phyloP scores from a whole-genome alignment of 2,113 vertebrate genomes.

The Apaloderma vittatum region DNA sequence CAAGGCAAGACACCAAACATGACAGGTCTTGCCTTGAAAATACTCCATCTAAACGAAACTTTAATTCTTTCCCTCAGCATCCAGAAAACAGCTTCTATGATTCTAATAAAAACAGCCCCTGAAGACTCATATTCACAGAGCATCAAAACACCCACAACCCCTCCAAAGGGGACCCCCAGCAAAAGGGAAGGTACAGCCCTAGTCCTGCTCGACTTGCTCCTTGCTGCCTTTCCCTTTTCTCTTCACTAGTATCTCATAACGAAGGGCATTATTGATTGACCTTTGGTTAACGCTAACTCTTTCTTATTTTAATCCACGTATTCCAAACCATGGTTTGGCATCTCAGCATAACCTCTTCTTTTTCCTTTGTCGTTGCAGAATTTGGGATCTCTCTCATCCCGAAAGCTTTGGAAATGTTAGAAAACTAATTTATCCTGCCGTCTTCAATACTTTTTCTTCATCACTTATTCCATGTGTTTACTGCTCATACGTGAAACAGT shows the following conservation, averaged over 20 bases:
- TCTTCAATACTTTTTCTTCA: slow-evolving; percentile 53
- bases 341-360: background rate
- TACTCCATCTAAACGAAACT: background rate
- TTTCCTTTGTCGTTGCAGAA: background rate
- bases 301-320: background rate
- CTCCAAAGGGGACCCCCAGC: too few species aligned
- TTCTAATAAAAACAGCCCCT: background rate
- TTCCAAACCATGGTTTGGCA: background rate
- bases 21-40: background rate
- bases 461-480: slow-evolving; percentile 56
- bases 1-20: background rate
- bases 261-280: background rate
- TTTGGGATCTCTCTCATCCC: slow-evolving; percentile 39
- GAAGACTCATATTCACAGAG: background rate
- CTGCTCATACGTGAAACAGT: background rate
- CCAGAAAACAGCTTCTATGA: slow-evolving; percentile 1
- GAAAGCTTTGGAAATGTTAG: slow-evolving; percentile 55
- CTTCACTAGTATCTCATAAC: background rate
- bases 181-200: background rate
- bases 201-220: background rate
- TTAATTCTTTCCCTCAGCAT: background rate
- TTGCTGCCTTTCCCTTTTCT: background rate
- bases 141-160: background rate
- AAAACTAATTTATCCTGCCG: slow-evolving; percentile 52
- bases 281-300: background rate